phyloP scores from a whole-genome alignment of 1,140 invertebrate species.

The Magallana gigas region DNA sequence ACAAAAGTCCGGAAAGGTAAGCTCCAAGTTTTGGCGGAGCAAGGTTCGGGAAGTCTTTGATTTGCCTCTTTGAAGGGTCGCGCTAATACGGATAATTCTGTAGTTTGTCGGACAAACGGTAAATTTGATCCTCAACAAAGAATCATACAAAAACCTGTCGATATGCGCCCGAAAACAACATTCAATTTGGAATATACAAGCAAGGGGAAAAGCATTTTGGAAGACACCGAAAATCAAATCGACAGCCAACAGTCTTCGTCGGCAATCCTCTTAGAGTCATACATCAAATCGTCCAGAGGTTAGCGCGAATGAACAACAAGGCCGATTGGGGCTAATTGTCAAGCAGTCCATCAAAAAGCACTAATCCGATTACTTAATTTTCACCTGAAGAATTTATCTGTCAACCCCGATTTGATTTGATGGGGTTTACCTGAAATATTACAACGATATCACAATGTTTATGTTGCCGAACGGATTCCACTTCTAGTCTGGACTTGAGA shows the following conservation, averaged over 20 bases:
- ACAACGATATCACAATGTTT: conserved; percentile 51
- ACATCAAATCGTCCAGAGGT: conserved; percentile 37
- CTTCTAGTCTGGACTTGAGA: conserved; percentile 44
- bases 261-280: conserved; percentile 44
- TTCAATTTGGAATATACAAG: conserved; percentile 36
- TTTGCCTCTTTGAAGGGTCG: not conserved
- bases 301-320: not conserved
- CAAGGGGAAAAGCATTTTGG: not conserved
- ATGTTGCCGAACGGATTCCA: conserved; percentile 39
- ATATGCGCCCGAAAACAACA: conserved; percentile 20
- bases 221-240: conserved; percentile 6
- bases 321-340: conserved; percentile 22
- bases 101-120: conserved; percentile 25
- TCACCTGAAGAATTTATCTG: conserved; percentile 40
- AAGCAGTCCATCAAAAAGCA: conserved; percentile 21
- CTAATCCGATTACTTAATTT: conserved; percentile 41
- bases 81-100: conserved; percentile 36
- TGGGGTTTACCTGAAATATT: conserved; percentile 41
- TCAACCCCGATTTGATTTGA: conserved; percentile 32
- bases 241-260: not conserved
- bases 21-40: conserved; percentile 3
- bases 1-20: not conserved
- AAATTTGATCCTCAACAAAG: conserved; percentile 39
- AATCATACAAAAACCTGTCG: conserved; percentile 37
- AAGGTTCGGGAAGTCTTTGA: conserved; percentile 15